Evolutionary conservation across 2,113 vertebrate species (phyloP).

Genomic region (Channa maculata): DNA sequence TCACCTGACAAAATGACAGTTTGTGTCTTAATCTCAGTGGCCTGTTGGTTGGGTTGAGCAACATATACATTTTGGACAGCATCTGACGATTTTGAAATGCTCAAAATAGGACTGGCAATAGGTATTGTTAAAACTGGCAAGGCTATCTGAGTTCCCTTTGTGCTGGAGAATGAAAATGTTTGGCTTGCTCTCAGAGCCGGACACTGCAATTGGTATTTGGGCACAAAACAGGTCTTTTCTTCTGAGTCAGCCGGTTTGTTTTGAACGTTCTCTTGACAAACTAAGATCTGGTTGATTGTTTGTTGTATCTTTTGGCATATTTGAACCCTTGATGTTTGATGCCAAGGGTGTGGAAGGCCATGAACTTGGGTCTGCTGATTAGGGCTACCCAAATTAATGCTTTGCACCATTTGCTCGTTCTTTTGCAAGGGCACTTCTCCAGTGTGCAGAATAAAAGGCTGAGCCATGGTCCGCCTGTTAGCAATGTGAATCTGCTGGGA

Average conservation of each 20-base stretch:
- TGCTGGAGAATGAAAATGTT: constrained; percentile 80
- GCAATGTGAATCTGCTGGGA: constrained; percentile 77
- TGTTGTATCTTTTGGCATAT: constrained; percentile 74
- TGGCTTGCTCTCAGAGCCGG: constrained; percentile 83
- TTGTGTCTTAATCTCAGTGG: constrained; percentile 70
- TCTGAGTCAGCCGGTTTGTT: constrained; percentile 68
- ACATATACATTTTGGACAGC: constrained; percentile 79
- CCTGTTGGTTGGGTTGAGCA: constrained; percentile 77
- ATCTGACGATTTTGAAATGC: constrained; percentile 79
- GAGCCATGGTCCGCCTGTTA: constrained; percentile 56
- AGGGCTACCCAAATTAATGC: constrained; percentile 81
- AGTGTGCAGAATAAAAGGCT: constrained; percentile 72
- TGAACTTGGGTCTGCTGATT: constrained; percentile 83
- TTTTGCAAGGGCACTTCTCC: constrained; percentile 70
- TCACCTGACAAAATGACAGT: constrained; percentile 83
- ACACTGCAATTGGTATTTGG: constrained; percentile 93
- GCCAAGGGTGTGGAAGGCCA: constrained; percentile 84
- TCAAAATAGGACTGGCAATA: constrained; percentile 74
- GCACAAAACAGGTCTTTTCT: constrained; percentile 84
- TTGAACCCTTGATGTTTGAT: constrained; percentile 78
- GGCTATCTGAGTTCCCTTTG: constrained; percentile 77
- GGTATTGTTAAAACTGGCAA: constrained; percentile 82
- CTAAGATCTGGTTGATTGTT: constrained; percentile 71
- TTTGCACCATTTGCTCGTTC: constrained; percentile 81
- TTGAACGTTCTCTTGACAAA: constrained; percentile 72